Evolutionary conservation across 2,888 invertebrate species (phyloP), one percentile per base, ranked within the genome.

Genomic region (Drosophila mayaguana): DNA sequence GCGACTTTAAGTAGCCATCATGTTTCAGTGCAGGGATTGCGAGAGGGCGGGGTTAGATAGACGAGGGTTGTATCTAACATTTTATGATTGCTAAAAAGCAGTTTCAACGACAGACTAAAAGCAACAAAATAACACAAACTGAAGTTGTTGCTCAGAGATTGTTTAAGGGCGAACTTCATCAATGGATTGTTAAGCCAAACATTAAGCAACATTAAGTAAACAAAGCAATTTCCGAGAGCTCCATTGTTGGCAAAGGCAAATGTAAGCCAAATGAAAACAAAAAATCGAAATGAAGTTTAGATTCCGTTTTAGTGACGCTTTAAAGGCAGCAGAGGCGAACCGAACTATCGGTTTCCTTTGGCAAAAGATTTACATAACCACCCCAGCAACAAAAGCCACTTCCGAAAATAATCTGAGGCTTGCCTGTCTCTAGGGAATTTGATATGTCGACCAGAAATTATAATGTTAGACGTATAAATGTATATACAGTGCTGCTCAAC

Each of bases 1-100:
- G 25, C 54, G 59, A 42, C 48, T 66, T 79, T 75, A 68, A 72
- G 73, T 74, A 54, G 57, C 72, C 63, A 74, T 62, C 65, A 53
- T 68, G 67, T 38, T 72, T 22, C 67, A 50, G 32, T n/a, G 20
- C 12, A 0, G 8, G 36, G 16, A 6, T 22, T 12, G 14, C 3
- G 11, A 3, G 32, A 32, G 50, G 32, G 14, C 48, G 48, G 11
- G 14, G 36, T 45, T 16, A 20, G 25, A 12, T 25, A 20, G n/a
- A 36, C 43, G 38, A 54, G 55, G 53, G 50, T 50, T 40, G 72
- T 34, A 38, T 63, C 68, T 57, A 55, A 45, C 63, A 55, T 73
- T 72, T 74, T 55, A 63, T 46, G 61, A 22, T 38, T 9, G 32
- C 57, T 62, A n/a, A 22, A 72, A 45, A 46, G 45, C 51, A 50